A percentile compares a stretch with the other conserved stretches of the same genome.
Evolutionary conservation across 2,888 invertebrate species (phyloP).

Genomic region (Xestoiulus laeticollis): DNA sequence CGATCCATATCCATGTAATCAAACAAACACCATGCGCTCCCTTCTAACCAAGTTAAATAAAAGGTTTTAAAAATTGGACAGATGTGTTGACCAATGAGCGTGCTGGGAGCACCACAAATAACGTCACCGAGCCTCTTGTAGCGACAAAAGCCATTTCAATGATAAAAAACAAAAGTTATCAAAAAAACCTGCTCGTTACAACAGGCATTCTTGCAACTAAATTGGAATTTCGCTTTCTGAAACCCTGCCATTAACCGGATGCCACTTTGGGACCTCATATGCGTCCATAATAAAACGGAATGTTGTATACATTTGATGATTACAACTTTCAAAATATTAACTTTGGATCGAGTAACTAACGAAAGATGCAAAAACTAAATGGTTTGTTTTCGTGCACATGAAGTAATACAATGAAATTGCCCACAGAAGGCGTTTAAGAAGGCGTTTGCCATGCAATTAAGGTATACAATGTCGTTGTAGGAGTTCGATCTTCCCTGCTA

Average conservation of each 20-base stretch:
- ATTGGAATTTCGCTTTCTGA: neutral
- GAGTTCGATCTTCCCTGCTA: neutral
- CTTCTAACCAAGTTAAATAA: too few species aligned
- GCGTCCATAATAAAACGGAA: too few species aligned
- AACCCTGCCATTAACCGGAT: neutral
- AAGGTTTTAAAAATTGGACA: too few species aligned
- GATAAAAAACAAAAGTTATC: neutral
- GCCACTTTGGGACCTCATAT: neutral
- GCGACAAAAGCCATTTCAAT: neutral
- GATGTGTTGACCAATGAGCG: neutral
- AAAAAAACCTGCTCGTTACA: neutral
- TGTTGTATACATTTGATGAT: neutral
- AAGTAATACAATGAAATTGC: neutral
- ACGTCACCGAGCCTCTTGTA: neutral
- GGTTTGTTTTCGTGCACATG: too few species aligned
- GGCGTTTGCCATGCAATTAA: neutral
- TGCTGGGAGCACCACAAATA: neutral
- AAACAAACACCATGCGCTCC: too few species aligned
- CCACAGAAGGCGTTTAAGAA: neutral
- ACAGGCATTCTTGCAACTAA: neutral
- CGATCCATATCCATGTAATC: too few species aligned
- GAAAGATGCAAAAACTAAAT: too few species aligned
- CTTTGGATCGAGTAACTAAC: too few species aligned
- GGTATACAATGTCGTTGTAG: neutral
- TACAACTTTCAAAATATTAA: neutral